Evolutionary conservation across 2,797 vertebrate genomes (phyloP), one percentile per base, ranked within the genome.

Genomic region (Clarias fuscus): DNA sequence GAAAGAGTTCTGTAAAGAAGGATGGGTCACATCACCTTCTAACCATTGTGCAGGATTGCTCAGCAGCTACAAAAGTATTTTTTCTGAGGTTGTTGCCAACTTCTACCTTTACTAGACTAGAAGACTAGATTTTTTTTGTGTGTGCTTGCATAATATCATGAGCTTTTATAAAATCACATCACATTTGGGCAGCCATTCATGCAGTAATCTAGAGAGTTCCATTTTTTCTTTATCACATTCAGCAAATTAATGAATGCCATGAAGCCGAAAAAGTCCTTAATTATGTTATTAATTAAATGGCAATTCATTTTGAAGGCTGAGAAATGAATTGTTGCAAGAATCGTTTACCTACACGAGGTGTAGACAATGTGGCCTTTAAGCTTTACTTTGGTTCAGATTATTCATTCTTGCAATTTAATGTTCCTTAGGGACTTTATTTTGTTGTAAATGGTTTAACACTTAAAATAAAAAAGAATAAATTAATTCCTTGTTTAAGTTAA

Each of bases 181-280:
- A 56, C 67, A 24, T 83, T 83, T 62, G 8, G 77, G 27, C 43
- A 72, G 15, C 27, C 67, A 17, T 71, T 59, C 67, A 83, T 71
- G 43, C 20, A 83, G 30, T 70, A 61, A 83, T 71, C 53, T 70
- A 93, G 93, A 94, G 93, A 93, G 93, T 80, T 94, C 91, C 93
- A 94, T 90, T 2, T 20, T 61, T 94, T 53, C 48, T 53, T 64
- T n/a, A 80, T 80, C 61, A 43, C 59, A 80, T 80, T 43, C 78
- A 64, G 37, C 92, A 92, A 92, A 93, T 93, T 95, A 94, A 95
- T 93, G 93, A 94, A 92, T 87, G 90, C 94, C 93, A 94, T 94
- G 92, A 91, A 95, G 92, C 94, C 92, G 93, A 95, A 95, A 30
- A 94, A 90, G 91, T 89, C 94, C 93, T 93, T 94, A 93, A 94